Evolutionary conservation across 2,888 invertebrate species (phyloP).

Genomic region (Notocelia uddmanniana): DNA sequence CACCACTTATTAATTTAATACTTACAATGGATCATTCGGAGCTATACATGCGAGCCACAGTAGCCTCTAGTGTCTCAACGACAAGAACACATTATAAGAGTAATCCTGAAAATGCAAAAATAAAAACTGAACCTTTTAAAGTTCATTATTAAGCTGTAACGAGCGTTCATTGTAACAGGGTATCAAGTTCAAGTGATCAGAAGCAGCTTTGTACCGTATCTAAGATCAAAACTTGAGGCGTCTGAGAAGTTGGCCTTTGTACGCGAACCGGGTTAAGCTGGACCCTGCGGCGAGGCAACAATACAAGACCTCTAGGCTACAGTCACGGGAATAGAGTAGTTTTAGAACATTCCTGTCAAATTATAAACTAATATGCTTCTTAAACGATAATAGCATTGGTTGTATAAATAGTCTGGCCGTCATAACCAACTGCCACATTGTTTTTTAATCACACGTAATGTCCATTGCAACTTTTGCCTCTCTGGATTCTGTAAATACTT

Average conservation of each 20-base stretch:
- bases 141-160: slow-evolving; percentile 12
- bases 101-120: too few relatives aligned
- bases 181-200: slow-evolving; percentile 23
- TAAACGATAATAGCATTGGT: neutral
- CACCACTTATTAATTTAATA: too few relatives aligned
- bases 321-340: neutral
- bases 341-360: neutral
- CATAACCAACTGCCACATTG: too few relatives aligned
- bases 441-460: neutral
- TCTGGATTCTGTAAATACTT: too few relatives aligned
- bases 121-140: neutral
- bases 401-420: neutral
- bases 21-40: too few relatives aligned
- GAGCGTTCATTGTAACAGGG: neutral
- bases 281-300: slow-evolving; percentile 45
- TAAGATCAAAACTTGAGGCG: slow-evolving; percentile 50
- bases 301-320: neutral
- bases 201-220: slow-evolving; percentile 38
- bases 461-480: too few relatives aligned
- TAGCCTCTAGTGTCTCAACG: too few relatives aligned
- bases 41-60: too few relatives aligned
- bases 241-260: slow-evolving; percentile 51
- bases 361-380: neutral
- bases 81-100: too few relatives aligned
- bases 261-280: slow-evolving; percentile 48